Base-by-base conservation (phyloP, 2,113 vertebrate genomes). In the Raphicerus campestris region DNA sequence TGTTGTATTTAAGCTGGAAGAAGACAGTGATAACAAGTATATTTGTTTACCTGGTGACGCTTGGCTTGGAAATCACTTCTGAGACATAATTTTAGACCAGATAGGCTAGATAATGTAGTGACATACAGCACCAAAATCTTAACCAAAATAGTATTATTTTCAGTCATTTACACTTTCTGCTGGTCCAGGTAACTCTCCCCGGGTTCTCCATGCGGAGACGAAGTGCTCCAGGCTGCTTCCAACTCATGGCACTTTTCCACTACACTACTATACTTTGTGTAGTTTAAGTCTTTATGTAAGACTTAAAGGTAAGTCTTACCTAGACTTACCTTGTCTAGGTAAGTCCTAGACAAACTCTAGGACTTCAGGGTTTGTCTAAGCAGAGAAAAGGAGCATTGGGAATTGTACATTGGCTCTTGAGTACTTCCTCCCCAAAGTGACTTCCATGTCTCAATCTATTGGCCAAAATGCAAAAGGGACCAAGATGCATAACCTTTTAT, bases 41-140 rank as follows among this genome's bases (percentile, higher is more conserved):
- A n/a, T 39, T 15, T 93, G 19, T 81, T 32, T 13, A 63, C 17
- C 56, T 77, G 28, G 78, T 26, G 60, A 80, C 1, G 26, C 51
- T 61, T 89, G n/a, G 26, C 22, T 96, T 85, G 2, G 9, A 85
- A 96, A 91, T 75, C 49, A 93, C 93, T 96, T 91, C 45, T 51
- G 82, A 94, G 58, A 89, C 24, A 60, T 66, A 55, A 16, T n/a
- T 45, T 89, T 32, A 66, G 47, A 84, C 7, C 35, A 55, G 45
- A 87, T 49, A 89, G 47, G 7, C 14, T 81, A 91, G 17, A 47
- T 39, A 70, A 91, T 75, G n/a, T 75, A 89, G 45, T 15, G 82
- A 63, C 24, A 70, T 66, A 70, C 16, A 91, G 32, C 14, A 63
- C 1, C 10, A 47, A 56, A 89, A 56, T 70, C 15, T 87, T 61